Evolutionary conservation across 2,888 invertebrate species (phyloP), one percentile per base, ranked within the genome.

Genomic region (Plutella xylostella): DNA sequence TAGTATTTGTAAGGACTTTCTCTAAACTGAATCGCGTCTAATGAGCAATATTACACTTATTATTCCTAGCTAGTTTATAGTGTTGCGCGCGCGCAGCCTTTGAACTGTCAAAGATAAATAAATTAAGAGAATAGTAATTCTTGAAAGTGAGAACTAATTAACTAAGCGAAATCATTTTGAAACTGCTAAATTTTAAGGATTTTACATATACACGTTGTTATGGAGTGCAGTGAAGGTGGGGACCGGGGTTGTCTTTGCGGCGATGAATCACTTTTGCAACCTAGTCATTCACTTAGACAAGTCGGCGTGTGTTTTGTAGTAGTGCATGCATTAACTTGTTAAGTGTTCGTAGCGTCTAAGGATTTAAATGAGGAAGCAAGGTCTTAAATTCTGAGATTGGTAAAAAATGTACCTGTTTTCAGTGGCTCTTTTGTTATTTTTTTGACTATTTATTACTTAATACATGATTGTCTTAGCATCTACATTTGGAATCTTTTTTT

Each of bases 391-490:
- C 71, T 68, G 78, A 80, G 77, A 79, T 79, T 77, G 79, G 73
- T 74, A 72, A 79, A 68, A 68, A 68, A 73, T 76, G 82, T 82
- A 82, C 82, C 80, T 82, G 80, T 82, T 80, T 79, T 79, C 77
- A 77, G 68, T 76, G 76, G 76, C 80, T 78, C 77, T 79, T 82
- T 82, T 80, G 79, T 82, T 80, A 72, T 78, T 79, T 82, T 79
- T 82, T 83, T 82, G 80, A 82, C 79, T 82, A 83, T 83, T 83
- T 83, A 80, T 83, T 82, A 70, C 65, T 64, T 66, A 70, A 45
- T 80, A 82, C 76, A 82, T 79, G 73, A 83, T 82, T 80, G 80
- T 82, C 82, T 73, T 83, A 83, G 82, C 80, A 80, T 79, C 75
- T 60, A 68, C 51, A 48, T 49, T 55, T 62, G 64, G 70, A 69